Percentiles rank a stretch among this genome's conserved stretches.
Evolutionary conservation across 2,888 invertebrate genomes (phyloP).

Genomic region (Napeogenes sylphis): DNA sequence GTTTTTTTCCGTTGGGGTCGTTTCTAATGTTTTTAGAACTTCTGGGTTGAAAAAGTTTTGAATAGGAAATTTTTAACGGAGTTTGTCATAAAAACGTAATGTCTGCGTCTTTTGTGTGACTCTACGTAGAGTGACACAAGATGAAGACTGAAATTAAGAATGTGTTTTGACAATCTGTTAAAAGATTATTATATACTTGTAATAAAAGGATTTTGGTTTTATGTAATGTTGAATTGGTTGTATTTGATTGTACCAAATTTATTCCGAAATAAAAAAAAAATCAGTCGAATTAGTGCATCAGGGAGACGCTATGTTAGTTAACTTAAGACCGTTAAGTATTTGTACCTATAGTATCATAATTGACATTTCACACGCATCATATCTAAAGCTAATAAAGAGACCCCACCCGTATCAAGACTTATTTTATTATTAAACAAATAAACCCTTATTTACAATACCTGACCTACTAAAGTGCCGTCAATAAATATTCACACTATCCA

Average conservation of each 20-base stretch:
- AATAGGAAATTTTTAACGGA: slow-evolving; percentile 5
- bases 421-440: slow-evolving; percentile 9
- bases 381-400: slow-evolving; percentile 5
- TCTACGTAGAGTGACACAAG: too few species aligned
- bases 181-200: too few species aligned
- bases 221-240: too few species aligned
- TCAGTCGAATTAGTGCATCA: too few species aligned
- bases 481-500: slow-evolving; percentile 14
- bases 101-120: too few species aligned
- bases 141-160: too few species aligned
- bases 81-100: neutral
- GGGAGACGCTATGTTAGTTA: too few species aligned
- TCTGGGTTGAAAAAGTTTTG: slow-evolving; percentile 18
- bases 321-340: too few species aligned
- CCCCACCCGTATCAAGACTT: neutral
- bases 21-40: slow-evolving; percentile 31
- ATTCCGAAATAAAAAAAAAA: too few species aligned
- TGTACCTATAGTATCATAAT: neutral
- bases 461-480: slow-evolving; percentile 9
- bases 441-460: slow-evolving; percentile 17
- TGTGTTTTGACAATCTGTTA: too few species aligned
- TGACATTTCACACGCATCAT: neutral
- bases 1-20: slow-evolving; percentile 32
- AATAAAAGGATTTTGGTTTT: too few species aligned
- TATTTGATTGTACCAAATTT: too few species aligned